phyloP scores from a whole-genome alignment of 1,140 invertebrate species.

The Drosophila yakuba region DNA sequence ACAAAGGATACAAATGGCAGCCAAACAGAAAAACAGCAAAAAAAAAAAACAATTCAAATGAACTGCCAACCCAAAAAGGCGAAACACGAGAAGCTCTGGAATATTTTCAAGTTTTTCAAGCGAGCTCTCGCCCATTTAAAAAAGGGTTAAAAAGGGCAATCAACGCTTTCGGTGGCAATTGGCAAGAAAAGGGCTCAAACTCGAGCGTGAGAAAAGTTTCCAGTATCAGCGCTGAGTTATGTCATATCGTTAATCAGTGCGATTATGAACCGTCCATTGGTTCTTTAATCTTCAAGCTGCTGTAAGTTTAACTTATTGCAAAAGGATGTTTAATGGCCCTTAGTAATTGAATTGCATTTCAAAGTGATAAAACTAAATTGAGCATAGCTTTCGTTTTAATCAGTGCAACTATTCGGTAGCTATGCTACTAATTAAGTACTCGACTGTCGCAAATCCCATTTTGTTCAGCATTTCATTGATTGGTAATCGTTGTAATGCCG shows the following conservation, averaged over 20 bases:
- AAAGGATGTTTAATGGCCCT: neutral
- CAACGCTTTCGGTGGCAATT: constrained; percentile 44
- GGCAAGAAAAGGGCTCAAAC: constrained; percentile 11
- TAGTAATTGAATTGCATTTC: neutral
- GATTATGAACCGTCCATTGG: constrained; percentile 26
- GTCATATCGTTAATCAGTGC: constrained; percentile 40
- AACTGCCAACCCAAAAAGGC: constrained; percentile 40
- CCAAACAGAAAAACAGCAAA: constrained; percentile 1
- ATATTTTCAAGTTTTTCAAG: constrained; percentile 37
- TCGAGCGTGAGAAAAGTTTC: constrained; percentile 2
- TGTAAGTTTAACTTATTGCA: neutral
- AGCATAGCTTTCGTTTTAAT: constrained; percentile 4
- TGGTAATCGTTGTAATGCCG: constrained; percentile 4
- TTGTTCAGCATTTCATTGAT: constrained; percentile 24
- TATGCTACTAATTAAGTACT: constrained; percentile 7
- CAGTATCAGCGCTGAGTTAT: constrained; percentile 35
- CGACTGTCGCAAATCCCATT: constrained; percentile 6
- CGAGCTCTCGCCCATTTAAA: constrained; percentile 25
- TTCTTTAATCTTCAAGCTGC: constrained; percentile 19
- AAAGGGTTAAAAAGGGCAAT: constrained; percentile 54
- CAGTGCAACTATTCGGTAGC: constrained; percentile 17
- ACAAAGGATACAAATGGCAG: constrained; percentile 26
- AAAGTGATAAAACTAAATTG: constrained; percentile 10
- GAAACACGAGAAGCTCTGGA: constrained; percentile 27
- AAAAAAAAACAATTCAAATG: constrained; percentile 44